phyloP scores from a whole-genome alignment of 2,797 vertebrate genomes.

The Urosaurus nigricauda region DNA sequence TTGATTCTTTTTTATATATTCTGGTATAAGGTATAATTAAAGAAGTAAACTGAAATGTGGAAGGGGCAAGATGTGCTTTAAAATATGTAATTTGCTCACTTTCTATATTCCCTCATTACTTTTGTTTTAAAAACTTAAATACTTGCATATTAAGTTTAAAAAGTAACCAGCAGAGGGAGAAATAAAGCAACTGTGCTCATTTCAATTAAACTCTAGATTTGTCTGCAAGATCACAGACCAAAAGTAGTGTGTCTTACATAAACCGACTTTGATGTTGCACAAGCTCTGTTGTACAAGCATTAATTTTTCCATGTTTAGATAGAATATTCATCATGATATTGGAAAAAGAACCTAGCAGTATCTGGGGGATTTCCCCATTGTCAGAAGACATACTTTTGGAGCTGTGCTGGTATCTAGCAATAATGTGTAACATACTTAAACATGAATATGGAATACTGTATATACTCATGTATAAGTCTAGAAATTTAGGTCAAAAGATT shows the following conservation, averaged over 20 bases:
- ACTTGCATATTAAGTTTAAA: conserved; percentile 1
- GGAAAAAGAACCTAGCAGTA: background rate
- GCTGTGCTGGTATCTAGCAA: too few relatives aligned
- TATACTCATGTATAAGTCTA: too few relatives aligned
- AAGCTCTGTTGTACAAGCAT: background rate
- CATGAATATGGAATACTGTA: too few relatives aligned
- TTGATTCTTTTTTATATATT: background rate
- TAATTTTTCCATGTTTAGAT: background rate
- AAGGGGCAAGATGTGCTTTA: background rate
- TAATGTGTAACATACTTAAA: too few relatives aligned
- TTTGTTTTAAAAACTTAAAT: background rate
- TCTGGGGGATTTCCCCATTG: background rate
- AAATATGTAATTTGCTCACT: background rate
- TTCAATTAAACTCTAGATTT: conserved; percentile 18
- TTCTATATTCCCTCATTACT: background rate
- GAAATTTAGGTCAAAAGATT: too few relatives aligned
- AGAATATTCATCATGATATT: background rate
- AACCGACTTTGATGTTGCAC: conserved; percentile 7
- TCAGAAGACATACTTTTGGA: too few relatives aligned
- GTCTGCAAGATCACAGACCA: conserved; percentile 11
- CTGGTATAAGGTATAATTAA: conserved; percentile 31
- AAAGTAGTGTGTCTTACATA: background rate
- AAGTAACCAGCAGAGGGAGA: background rate
- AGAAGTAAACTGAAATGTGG: background rate
- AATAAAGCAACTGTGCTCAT: background rate